Evolutionary conservation across 2,113 vertebrate genomes (phyloP), one percentile per base, ranked within the genome.

Genomic region (Tiliqua scincoides): DNA sequence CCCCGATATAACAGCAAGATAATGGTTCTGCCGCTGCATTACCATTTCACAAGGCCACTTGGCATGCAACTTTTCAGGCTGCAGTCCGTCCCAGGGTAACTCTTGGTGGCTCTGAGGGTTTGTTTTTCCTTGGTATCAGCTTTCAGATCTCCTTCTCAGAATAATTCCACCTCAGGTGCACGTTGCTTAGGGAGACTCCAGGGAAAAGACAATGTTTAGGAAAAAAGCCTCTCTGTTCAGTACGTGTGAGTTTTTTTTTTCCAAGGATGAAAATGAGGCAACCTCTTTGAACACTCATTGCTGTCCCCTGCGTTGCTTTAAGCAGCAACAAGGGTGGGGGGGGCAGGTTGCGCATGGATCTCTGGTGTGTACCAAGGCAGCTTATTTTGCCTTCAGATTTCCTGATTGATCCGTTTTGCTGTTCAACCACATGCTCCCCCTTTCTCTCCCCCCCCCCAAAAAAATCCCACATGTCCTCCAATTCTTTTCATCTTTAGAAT

Each of bases 401-500:
- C 27, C 59, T 25, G 37, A 30, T 10, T 23, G 52, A n/a, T 43
- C 25, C 7, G 3, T 27, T 20, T 17, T 48, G 18, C 20, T 59
- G 35, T n/a, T 21, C 25, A 30, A 3, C 11, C 23, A n/a, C n/a
- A n/a, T n/a, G n/a, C n/a, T n/a, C n/a, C n/a, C n/a, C n/a, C n/a
- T n/a, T n/a, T n/a, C n/a, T 1, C 43, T n/a, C 25, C 52, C 48
- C n/a, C 65, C 54, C 43, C 43, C 4, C 4, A 48, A 48, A 48
- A 48, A 48, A 48, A 48, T 48, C 43, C 43, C 8, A 8, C 43
- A 48, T 48, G 43, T 4, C 43, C 43, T 4, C 43, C 43, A 48
- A 48, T 48, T 48, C 92, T 68, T 90, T 91, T 91, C 84, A 68
- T 91, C 85, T 87, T 73, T 76, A 84, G 48, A 54, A n/a, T 17